A percentile compares a stretch with the other conserved stretches of the same genome.
Conservation (phyloP, 1,140 invertebrate species). For the Caenorhabditis tropicalis region DNA sequence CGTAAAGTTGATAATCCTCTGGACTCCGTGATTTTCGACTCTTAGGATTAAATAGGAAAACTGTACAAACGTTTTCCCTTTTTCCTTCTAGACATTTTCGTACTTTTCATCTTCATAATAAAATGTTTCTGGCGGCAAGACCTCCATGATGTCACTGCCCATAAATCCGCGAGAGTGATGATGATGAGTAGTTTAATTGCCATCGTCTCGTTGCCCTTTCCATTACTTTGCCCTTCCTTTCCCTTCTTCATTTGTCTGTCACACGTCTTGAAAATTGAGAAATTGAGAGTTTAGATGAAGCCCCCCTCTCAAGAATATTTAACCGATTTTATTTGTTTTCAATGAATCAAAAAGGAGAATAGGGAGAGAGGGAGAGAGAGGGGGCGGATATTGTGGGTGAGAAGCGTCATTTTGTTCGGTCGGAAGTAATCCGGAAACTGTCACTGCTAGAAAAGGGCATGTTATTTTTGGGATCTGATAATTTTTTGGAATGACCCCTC, state of each 20-base stretch:
- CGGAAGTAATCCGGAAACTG: slow-evolving; percentile 2
- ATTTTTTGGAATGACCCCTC: too few relatives aligned
- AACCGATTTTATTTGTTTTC: not conserved
- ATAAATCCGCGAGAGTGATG: slow-evolving; percentile 34
- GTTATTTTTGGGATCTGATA: not conserved
- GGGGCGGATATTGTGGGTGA: not conserved
- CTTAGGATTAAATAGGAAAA: too few relatives aligned
- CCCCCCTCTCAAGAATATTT: not conserved
- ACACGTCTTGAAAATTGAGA: not conserved
- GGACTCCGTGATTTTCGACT: too few relatives aligned
- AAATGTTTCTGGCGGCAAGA: not conserved
- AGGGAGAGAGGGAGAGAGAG: not conserved
- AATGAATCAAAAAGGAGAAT: not conserved
- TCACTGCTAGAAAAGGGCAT: not conserved
- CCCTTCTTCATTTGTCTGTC: slow-evolving; percentile 6
- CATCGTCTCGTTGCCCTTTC: slow-evolving; percentile 22
- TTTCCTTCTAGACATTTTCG: not conserved
- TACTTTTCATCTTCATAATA: not conserved
- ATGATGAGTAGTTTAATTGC: slow-evolving; percentile 36
- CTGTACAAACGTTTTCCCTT: not conserved
- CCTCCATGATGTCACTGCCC: slow-evolving; percentile 21
- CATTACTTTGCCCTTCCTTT: not conserved
- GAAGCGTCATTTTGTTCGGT: not conserved
- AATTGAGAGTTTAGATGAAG: not conserved
- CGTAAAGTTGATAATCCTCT: too few relatives aligned